These are phyloP conservation scores for Syrmaticus mikado DNA, from an alignment of 2,113 vertebrate species.

Conservation along the genomic window DNA sequence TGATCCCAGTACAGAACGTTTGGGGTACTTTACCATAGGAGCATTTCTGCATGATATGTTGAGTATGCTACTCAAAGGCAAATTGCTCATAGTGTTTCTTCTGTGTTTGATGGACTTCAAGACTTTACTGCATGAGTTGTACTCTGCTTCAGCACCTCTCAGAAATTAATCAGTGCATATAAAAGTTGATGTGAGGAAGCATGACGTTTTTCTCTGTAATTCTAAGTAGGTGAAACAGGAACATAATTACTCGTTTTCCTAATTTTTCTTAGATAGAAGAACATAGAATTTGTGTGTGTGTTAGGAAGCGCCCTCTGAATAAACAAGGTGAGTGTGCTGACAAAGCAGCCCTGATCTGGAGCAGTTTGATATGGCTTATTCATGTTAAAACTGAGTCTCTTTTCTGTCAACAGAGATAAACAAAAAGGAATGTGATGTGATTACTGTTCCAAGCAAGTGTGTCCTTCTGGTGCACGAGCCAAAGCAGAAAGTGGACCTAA, in stretches of 20 bases:
- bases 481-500: slow-evolving; percentile 96
- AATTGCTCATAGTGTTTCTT: neutral
- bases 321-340: slow-evolving; percentile 83
- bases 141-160: neutral
- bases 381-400: neutral
- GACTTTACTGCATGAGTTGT: neutral
- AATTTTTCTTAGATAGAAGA: slow-evolving; percentile 81
- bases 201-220: accelerated
- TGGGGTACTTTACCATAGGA: neutral
- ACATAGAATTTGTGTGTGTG: slow-evolving; percentile 92
- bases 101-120: neutral
- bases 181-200: neutral
- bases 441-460: slow-evolving; percentile 90
- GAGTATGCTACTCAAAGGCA: neutral
- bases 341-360: neutral
- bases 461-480: slow-evolving; percentile 92
- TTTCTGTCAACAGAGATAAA: slow-evolving; percentile 80
- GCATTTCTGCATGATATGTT: neutral
- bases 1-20: neutral
- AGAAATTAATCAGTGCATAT: neutral
- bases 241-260: neutral
- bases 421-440: slow-evolving; percentile 94
- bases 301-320: slow-evolving; percentile 95
- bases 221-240: neutral
- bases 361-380: neutral